A percentile compares a stretch with the other conserved stretches of the same genome.
phyloP scores from a whole-genome alignment of 2,113 vertebrate genomes.

The Eolophus roseicapilla region DNA sequence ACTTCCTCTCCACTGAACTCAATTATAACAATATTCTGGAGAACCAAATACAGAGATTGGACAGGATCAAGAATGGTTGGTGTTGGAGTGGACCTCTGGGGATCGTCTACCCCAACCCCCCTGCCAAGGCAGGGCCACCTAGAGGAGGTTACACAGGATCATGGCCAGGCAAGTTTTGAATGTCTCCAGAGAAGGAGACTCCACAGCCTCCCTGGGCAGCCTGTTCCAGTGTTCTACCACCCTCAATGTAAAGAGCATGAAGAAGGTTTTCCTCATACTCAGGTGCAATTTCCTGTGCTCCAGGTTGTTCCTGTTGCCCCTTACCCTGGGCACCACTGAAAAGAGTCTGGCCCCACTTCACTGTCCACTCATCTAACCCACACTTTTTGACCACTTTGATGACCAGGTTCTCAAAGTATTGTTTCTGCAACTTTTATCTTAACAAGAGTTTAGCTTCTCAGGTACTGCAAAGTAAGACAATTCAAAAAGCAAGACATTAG shows the following conservation, averaged over 20 bases:
- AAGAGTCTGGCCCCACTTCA: not conserved
- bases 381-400: not conserved
- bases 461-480: not conserved
- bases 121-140: not conserved
- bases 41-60: not conserved
- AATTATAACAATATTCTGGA: not conserved
- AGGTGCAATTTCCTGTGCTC: not conserved
- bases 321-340: not conserved
- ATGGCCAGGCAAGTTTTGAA: not conserved
- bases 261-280: not conserved
- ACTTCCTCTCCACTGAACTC: not conserved
- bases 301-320: not conserved
- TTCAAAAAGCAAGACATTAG: not conserved
- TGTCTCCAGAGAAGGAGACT: not conserved
- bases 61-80: not conserved
- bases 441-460: not conserved
- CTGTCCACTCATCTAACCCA: not conserved
- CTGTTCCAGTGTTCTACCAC: not conserved
- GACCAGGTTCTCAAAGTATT: not conserved
- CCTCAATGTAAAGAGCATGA: not conserved
- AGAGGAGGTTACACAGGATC: not conserved
- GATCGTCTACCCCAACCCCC: not conserved
- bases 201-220: not conserved
- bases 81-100: not conserved
- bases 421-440: not conserved